Percentiles rank a stretch among this genome's conserved stretches.
These are phyloP conservation scores for Octodon degus DNA, from an alignment of 2,113 vertebrate genomes.

Conservation along the genomic window DNA sequence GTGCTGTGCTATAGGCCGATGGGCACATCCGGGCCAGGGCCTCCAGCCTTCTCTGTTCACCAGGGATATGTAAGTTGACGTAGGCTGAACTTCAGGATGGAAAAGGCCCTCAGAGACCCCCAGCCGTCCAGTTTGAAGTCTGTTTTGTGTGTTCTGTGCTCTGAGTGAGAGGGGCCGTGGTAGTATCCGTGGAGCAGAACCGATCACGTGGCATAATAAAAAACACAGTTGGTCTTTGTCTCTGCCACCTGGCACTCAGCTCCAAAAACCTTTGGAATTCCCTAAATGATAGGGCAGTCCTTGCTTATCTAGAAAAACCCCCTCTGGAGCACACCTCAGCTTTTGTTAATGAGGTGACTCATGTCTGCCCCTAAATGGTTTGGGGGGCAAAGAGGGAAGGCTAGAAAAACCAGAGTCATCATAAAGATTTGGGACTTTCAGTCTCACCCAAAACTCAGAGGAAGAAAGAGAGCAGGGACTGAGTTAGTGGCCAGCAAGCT, in stretches of 20 bases:
- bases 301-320: not conserved
- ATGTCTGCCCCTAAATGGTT: no score
- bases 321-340: no score
- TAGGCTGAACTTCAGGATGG: no score
- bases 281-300: not conserved
- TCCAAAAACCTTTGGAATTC: not conserved
- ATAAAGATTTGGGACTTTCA: no score
- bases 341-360: not conserved
- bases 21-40: no score
- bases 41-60: not conserved
- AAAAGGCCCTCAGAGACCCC: not conserved
- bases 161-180: accelerated
- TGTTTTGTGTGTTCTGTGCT: not conserved
- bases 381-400: not conserved
- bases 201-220: not conserved
- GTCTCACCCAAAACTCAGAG: no score
- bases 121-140: not conserved
- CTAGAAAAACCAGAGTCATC: not conserved
- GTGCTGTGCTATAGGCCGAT: no score
- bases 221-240: not conserved
- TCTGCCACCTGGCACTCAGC: not conserved
- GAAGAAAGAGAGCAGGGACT: no score
- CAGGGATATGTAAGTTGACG: not conserved
- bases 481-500: not conserved
- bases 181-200: accelerated